These are phyloP conservation scores for Xiphydria camelus DNA, from an alignment of 2,888 invertebrate species.

Conservation along the genomic window DNA sequence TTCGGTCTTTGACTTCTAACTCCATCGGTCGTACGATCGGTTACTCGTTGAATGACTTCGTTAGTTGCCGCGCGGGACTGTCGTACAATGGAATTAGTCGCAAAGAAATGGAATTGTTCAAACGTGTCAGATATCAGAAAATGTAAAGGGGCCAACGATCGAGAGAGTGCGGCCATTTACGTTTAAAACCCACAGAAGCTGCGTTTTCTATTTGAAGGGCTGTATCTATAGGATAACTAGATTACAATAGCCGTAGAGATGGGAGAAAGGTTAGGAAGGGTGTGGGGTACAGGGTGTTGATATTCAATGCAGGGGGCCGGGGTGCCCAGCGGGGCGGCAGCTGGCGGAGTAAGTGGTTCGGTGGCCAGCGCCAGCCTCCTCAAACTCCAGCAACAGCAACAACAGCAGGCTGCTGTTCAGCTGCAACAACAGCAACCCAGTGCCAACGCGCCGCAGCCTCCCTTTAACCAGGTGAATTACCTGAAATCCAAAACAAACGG, in stretches of 20 bases:
- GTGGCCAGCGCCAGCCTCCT: constrained; percentile 55
- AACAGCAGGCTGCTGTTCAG: constrained; percentile 45
- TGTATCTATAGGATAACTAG: constrained; percentile 17
- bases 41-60: too few species aligned
- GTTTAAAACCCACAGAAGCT: too few species aligned
- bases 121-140: too few species aligned
- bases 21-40: too few species aligned
- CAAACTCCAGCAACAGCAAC: constrained; percentile 54
- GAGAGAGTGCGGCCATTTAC: constrained; percentile 12
- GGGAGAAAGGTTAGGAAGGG: constrained; percentile 28
- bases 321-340: constrained; percentile 51
- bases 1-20: too few species aligned
- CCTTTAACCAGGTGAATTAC: constrained; percentile 55
- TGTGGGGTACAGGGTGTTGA: constrained; percentile 45
- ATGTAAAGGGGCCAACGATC: too few species aligned
- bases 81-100: too few species aligned
- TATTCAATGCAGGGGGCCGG: constrained; percentile 53
- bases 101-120: too few species aligned
- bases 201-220: constrained; percentile 15
- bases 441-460: constrained; percentile 52
- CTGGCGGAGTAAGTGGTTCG: constrained; percentile 52
- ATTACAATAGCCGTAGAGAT: constrained; percentile 16
- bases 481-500: constrained; percentile 35
- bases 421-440: constrained; percentile 52
- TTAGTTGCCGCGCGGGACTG: too few species aligned